Evolutionary conservation across 2,888 invertebrate genomes (phyloP), one percentile per base, ranked within the genome.

Genomic region (Chalcis sispes): DNA sequence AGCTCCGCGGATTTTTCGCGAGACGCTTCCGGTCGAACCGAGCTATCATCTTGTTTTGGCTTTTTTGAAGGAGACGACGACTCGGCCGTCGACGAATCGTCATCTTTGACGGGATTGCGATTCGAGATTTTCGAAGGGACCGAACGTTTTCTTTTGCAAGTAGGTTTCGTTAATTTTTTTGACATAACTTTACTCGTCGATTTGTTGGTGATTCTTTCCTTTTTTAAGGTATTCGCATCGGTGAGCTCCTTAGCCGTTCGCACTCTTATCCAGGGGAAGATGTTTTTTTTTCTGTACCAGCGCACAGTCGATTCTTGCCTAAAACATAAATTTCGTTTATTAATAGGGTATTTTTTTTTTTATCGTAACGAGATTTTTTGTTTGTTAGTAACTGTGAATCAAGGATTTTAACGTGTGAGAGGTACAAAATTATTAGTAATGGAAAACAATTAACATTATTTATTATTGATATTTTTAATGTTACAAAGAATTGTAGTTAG

Each of bases 281-380:
- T 54, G 18, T 18, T 65, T 5, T 70, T 27, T 25, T 71, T 73
- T 7, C 72, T 52, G 32, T 3, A 46, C 59, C 29, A 70, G 29
- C 62, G 74, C 18, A n/a, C n/a, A n/a, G 8, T 4, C 8, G 25
- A 23, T 29, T 13, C 4, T 64, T 13, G 61, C 77, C 77, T 78
- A 78, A 78, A 78, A 78, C 69, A 78, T 46, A 78, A 78, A 78
- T 25, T 15, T 5, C 0, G 46, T 1, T 36, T 20, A 52, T 77
- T 71, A 74, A 66, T 1, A n/a, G 23, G 20, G 25, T n/a, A 0
- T n/a, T n/a, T n/a, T n/a, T n/a, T n/a, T n/a, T n/a, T n/a, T n/a
- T 23, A 42, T 36, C 18, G 15, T 8, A 15, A 23, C 15, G 1
- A 32, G 27, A 46, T 42, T 52, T 32, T 1, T 29, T 61, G 29